These are phyloP conservation scores for Ornithorhynchus anatinus DNA, from an alignment of 2,113 vertebrate genomes.

Conservation along the genomic window DNA sequence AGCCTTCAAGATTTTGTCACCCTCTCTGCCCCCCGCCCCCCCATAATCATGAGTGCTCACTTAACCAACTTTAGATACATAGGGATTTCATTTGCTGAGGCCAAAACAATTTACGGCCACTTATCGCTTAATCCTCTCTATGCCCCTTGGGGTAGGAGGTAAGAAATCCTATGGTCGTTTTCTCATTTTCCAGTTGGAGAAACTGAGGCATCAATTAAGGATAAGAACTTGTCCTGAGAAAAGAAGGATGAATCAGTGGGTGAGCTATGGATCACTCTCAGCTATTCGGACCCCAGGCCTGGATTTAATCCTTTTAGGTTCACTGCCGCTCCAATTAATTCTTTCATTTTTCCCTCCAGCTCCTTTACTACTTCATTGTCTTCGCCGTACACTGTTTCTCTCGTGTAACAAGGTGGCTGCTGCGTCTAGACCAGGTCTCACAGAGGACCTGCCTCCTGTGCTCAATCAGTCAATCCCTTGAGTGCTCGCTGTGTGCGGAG, in stretches of 20 bases:
- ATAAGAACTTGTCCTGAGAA: background rate
- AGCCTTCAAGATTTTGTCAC: too few species aligned
- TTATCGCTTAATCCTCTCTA: background rate
- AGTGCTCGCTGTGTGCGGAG: background rate
- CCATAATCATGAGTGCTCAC: too few species aligned
- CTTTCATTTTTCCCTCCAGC: background rate
- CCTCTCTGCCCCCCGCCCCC: too few species aligned
- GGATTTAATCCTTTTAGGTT: background rate
- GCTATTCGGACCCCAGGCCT: background rate
- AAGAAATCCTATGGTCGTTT: background rate
- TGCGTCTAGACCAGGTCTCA: background rate
- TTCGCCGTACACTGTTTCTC: background rate
- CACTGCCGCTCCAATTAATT: background rate
- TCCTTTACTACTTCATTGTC: background rate
- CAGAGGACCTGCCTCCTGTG: background rate
- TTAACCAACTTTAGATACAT: too few species aligned
- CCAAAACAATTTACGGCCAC: background rate
- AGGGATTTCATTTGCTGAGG: background rate
- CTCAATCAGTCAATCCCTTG: background rate
- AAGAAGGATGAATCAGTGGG: background rate
- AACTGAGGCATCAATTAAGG: background rate
- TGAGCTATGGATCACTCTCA: background rate
- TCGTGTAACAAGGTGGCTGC: background rate
- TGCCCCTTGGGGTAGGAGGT: background rate
- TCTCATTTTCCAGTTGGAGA: background rate